Base-by-base conservation (phyloP, 2,797 vertebrate species). In the Pterois miles region DNA sequence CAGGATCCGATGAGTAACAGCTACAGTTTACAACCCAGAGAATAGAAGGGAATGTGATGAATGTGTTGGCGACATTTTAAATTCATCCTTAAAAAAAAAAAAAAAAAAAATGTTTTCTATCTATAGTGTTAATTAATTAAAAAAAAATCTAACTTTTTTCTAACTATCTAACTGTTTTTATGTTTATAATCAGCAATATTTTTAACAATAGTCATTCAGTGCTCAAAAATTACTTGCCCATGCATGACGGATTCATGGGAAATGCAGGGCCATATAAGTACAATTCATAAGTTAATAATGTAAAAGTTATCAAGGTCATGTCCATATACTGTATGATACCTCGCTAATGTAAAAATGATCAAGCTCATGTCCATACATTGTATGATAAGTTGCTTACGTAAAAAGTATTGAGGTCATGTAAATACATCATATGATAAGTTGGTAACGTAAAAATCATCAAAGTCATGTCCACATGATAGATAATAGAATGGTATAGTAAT, bases 1-100 rank as follows among this genome's bases (percentile, higher is more conserved):
- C 74, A 80, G 52, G 27, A 71, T 22, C 65, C 12, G 46, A 14
- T 64, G 53, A 71, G 48, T 14, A 68, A 59, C 0, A 25, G 46
- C 65, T 57, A 1, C 36, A 20, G 9, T 53, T 80, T 59, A 52
- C 57, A 53, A 52, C 25, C 14, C 1, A 36, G 11, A 11, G 2
- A 67, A 25, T 1, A 43, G 11, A 59, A 11, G 7, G 48, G 52
- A 52, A 22, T 34, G 9, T 25, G 6, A 20, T 27, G 1, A 53
- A 75, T 52, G 4, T n/a, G 5, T 22, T 52, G 48, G 25, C 4
- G 8, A 63, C 8, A 20, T 60, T 54, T 63, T 22, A 20, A 20
- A 58, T 68, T 63, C 16, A 65, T 57, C 29, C n/a, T 40, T n/a
- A n/a, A n/a, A 7, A 33, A 56, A 29, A 48, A 5, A 6, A 18